phyloP scores from a whole-genome alignment of 2,113 vertebrate genomes.

The Ginglymostoma cirratum region DNA sequence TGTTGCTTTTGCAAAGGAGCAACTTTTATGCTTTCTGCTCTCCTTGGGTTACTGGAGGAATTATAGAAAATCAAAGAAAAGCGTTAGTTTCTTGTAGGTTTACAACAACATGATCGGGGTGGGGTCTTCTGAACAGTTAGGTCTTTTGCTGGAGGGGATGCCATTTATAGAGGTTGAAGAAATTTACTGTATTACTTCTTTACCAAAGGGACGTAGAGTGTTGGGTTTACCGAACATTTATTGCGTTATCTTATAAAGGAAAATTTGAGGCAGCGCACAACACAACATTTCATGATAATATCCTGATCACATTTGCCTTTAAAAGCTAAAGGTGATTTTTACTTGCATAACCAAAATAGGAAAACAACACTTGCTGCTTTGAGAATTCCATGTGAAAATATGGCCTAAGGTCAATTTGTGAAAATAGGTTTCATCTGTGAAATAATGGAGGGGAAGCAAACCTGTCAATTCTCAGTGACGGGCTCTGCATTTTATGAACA shows the following conservation, averaged over 20 bases:
- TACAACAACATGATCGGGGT: conserved; percentile 12
- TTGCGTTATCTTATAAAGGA: conserved; percentile 2
- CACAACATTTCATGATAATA: not conserved
- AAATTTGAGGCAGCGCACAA: not conserved
- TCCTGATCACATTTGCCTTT: not conserved
- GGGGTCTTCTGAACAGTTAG: not conserved
- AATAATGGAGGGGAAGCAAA: not conserved
- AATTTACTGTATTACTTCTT: not conserved
- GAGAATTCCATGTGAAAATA: not conserved
- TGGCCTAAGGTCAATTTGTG: not conserved
- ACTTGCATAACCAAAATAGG: conserved; percentile 8
- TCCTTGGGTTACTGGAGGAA: not conserved
- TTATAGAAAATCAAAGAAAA: not conserved
- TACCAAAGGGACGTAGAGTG: not conserved
- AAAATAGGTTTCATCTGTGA: not conserved
- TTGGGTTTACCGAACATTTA: not conserved
- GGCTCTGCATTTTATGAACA: not conserved
- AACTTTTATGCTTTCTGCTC: too few species aligned
- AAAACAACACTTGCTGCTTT: not conserved
- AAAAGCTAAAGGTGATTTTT: conserved; percentile 28
- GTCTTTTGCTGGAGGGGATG: not conserved
- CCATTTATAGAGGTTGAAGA: not conserved
- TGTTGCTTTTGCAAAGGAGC: not conserved
- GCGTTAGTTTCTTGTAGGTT: not conserved
- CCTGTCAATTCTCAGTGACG: not conserved